Evolutionary conservation across 2,888 invertebrate species (phyloP).

Genomic region (Cheiracanthium punctorium): DNA sequence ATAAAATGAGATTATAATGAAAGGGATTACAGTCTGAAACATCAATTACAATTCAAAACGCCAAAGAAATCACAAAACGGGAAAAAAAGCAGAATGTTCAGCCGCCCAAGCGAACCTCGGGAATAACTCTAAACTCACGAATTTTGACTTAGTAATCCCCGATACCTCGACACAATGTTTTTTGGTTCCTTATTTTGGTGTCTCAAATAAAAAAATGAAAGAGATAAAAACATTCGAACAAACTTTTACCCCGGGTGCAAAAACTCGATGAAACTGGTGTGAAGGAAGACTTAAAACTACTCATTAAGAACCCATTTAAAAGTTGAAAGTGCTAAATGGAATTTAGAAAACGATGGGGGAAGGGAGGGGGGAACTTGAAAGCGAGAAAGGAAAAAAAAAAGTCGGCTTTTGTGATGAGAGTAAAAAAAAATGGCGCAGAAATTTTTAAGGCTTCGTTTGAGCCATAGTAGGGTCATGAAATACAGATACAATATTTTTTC

Average conservation of each 20-base stretch:
- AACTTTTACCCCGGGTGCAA: background rate
- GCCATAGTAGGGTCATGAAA: background rate
- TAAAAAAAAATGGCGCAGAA: slow-evolving; percentile 20
- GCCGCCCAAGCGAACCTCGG: background rate
- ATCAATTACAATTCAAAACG: too few relatives aligned
- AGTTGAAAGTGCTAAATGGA: slow-evolving; percentile 67
- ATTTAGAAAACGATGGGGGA: slow-evolving; percentile 28
- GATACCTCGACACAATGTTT: background rate
- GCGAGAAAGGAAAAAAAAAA: slow-evolving; percentile 16
- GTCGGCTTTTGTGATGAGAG: background rate
- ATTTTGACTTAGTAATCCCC: slow-evolving; percentile 10
- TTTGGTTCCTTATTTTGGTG: too few relatives aligned
- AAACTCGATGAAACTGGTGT: slow-evolving; percentile 13
- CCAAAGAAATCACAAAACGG: too few relatives aligned
- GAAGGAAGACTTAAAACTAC: slow-evolving; percentile 65
- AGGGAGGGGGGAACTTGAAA: background rate
- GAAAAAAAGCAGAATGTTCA: background rate
- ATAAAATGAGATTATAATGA: too few relatives aligned
- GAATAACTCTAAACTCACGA: background rate
- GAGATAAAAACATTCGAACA: background rate
- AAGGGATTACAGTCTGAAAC: too few relatives aligned
- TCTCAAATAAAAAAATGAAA: background rate
- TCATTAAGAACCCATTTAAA: slow-evolving; percentile 68
- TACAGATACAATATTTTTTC: background rate
- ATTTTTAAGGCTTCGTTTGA: slow-evolving; percentile 46